A percentile compares a stretch with the other conserved stretches of the same genome.
phyloP scores from a whole-genome alignment of 2,113 vertebrate genomes.

The Oriolus oriolus region DNA sequence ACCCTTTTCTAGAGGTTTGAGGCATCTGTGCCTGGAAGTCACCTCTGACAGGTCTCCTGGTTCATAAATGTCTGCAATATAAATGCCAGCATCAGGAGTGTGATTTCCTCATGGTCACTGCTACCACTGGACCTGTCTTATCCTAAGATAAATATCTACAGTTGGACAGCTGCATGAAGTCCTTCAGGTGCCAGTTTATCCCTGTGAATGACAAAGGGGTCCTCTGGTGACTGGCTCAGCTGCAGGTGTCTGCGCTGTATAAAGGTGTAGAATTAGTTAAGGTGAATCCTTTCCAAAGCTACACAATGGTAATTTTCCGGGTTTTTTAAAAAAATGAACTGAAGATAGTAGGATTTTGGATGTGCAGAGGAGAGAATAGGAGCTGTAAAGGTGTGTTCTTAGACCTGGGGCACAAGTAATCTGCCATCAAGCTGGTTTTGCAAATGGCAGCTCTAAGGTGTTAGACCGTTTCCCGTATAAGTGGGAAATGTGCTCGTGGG shows the following conservation, averaged over 20 bases:
- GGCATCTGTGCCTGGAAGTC: background rate
- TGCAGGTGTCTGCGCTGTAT: background rate
- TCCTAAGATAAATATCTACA: background rate
- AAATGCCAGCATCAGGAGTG: background rate
- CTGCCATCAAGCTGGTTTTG: background rate
- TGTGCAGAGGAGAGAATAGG: background rate
- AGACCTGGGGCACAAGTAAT: background rate
- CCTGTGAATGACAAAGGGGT: background rate
- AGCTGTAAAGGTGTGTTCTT: background rate
- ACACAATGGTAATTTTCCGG: background rate
- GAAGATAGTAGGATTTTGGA: background rate
- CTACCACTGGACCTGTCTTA: background rate
- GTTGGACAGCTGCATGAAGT: background rate
- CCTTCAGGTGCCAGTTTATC: background rate
- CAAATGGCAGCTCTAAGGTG: background rate
- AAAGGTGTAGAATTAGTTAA: background rate
- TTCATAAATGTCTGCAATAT: background rate
- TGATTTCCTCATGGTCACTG: background rate
- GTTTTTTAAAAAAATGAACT: background rate
- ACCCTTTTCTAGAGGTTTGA: background rate
- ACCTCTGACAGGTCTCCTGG: background rate
- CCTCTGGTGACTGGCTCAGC: background rate
- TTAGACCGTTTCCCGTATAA: background rate
- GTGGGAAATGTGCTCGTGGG: background rate
- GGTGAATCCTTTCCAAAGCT: background rate